Evolutionary conservation across 2,113 vertebrate genomes (phyloP).

Genomic region (Carassius gibelio): DNA sequence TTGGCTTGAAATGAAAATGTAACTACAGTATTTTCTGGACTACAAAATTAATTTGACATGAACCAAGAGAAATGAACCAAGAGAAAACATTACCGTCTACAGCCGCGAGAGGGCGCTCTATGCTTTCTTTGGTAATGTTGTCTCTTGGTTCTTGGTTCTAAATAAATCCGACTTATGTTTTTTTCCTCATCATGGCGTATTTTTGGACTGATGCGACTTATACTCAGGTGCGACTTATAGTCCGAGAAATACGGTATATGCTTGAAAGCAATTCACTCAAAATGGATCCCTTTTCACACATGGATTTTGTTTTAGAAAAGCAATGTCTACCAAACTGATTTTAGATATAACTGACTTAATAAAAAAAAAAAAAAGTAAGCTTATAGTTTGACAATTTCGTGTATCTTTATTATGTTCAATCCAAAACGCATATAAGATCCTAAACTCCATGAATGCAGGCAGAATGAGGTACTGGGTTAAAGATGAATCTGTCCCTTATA

Average conservation of each 20-base stretch:
- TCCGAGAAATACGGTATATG: too few relatives aligned
- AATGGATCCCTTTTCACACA: not conserved
- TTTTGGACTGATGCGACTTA: too few relatives aligned
- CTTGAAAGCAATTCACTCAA: not conserved
- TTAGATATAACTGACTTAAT: not conserved
- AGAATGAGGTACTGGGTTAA: not conserved
- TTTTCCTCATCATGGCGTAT: too few relatives aligned
- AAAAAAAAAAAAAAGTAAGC: not conserved
- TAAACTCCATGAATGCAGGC: not conserved
- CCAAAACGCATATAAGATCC: not conserved
- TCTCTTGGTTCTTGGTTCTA: too few relatives aligned
- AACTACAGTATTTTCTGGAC: not conserved
- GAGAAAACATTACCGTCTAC: too few relatives aligned
- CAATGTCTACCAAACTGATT: not conserved
- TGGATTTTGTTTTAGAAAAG: not conserved
- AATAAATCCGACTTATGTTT: too few relatives aligned
- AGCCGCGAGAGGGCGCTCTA: too few relatives aligned
- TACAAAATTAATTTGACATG: too few relatives aligned
- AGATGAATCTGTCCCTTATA: constrained; percentile 67
- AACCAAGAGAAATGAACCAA: too few relatives aligned
- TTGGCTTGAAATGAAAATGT: not conserved
- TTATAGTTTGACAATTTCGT: not conserved
- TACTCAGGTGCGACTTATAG: too few relatives aligned
- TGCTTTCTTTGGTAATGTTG: too few relatives aligned
- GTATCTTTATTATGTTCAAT: not conserved